A percentile compares a stretch with the other conserved stretches of the same genome.
These are phyloP conservation scores for Anoplophora glabripennis DNA, from an alignment of 1,140 invertebrate species.

Conservation along the genomic window DNA sequence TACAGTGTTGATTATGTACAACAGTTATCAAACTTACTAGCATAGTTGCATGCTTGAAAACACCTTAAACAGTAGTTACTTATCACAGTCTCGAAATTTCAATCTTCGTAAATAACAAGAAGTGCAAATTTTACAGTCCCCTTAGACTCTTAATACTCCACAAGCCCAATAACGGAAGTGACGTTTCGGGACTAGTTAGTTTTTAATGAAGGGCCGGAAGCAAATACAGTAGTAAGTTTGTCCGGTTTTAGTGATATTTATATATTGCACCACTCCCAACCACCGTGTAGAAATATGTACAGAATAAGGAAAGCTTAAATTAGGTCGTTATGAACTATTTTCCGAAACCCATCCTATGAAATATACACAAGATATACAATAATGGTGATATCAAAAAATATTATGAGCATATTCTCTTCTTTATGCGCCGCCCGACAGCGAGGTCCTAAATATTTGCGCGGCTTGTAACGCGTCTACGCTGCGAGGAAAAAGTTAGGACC, in stretches of 20 bases:
- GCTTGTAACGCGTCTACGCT: no score
- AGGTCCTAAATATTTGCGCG: no score
- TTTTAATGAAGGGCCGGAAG: conserved; percentile 9
- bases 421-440: background rate
- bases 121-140: background rate
- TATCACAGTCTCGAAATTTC: conserved; percentile 22
- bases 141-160: background rate
- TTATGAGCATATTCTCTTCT: conserved; percentile 3
- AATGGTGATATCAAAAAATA: conserved; percentile 14
- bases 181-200: background rate
- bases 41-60: conserved; percentile 5
- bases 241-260: conserved; percentile 25
- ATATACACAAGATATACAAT: conserved; percentile 5
- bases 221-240: conserved; percentile 43
- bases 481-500: no score
- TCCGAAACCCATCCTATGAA: background rate
- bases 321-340: conserved; percentile 13
- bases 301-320: conserved; percentile 4
- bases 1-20: conserved; percentile 18
- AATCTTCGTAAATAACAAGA: conserved; percentile 7
- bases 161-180: no score
- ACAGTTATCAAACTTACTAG: conserved; percentile 22
- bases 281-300: conserved; percentile 33
- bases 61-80: conserved; percentile 4
- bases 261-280: conserved; percentile 48